Evolutionary conservation across 2,113 vertebrate species (phyloP), one percentile per base, ranked within the genome.

Genomic region (Periophthalmodon schlosseri): DNA sequence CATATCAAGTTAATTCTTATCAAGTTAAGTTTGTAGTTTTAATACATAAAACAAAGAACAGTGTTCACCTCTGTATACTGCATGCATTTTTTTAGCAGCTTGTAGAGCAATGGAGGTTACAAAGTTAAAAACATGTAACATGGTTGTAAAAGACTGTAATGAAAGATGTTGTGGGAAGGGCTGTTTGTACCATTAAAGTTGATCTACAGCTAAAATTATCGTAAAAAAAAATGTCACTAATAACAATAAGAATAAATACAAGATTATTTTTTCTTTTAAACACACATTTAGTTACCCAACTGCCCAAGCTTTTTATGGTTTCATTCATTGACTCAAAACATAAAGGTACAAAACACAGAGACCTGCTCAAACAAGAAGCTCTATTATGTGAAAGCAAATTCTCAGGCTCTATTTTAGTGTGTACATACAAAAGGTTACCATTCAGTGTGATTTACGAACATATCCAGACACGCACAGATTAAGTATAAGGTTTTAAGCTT

Each of bases 351-450:
- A 74, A 67, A 73, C 15, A 69, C 44, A 63, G 20, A 67, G 58
- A 56, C 20, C 28, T 79, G 44, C 57, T 63, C n/a, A 36, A 1
- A 72, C 79, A 80, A 65, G 46, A 36, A 74, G 52, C 23, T 21
- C 57, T 39, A 15, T 69, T 83, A 69, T 73, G 77, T 68, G n/a
- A 66, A 33, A 15, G 7, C 28, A 66, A 58, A 78, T 58, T 82
- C 71, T 76, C 66, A 47, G 64, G 20, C 44, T 61, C 13, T 34
- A 14, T 44, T 68, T 2, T 54, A 65, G 49, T 70, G 69, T 75
- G 82, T 83, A 65, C 70, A 81, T 74, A 68, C 71, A 68, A 63
- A 9, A 11, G 56, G 71, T 44, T 67, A 57, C 23, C 57, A 73
- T 12, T n/a, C 63, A 65, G 8, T n/a, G 36, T 5, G 34, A 66